Base-by-base conservation (phyloP, 2,113 vertebrate genomes). In the Phycodurus eques region DNA sequence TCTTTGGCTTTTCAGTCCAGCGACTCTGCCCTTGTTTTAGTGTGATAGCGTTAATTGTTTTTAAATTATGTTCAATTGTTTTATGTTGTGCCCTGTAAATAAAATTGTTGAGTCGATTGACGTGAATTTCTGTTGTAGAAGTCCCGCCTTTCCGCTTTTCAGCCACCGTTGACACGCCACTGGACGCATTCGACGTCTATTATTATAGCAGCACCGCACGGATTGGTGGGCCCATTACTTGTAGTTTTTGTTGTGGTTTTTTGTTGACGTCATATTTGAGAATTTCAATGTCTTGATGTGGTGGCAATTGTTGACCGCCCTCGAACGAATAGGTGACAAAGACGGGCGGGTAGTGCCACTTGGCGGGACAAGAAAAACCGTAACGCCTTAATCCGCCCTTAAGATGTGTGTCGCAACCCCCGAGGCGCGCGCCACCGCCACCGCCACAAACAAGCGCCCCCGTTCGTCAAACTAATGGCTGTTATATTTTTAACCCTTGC, bases 401-500 rank as follows among this genome's bases (percentile, higher is more conserved):
- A 87, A 90, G 78, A 83, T 81, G 78, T 73, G 63, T 78, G 83
- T 76, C 13, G 64, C 68, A 86, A 87, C 73, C 85, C 89, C 89
- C 89, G 89, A 35, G 74, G 87, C 85, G 91, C 83, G 80, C 87
- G 74, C 74, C 54, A 10, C 73, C 43, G 43, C 88, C 27, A 27
- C 27, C 83, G 87, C 88, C 83, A 89, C 87, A 89, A 31, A 88
- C 89, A 90, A 89, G 78, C 68, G 8, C 74, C 80, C 62, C 81
- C 90, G 91, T 93, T 91, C 83, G 92, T 93, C 92, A 93, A 73
- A 75, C 85, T 93, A 92, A 93, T 92, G 92, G 88, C 82, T 83
- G 84, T 87, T 91, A 86, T 92, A 93, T 93, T 92, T 93, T 92
- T 93, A 93, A 92, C 91, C 90, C 90, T 90, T 92, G 79, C 90